Evolutionary conservation across 2,113 vertebrate genomes (phyloP), one percentile per base, ranked within the genome.

Genomic region (Laterallus jamaicensis): DNA sequence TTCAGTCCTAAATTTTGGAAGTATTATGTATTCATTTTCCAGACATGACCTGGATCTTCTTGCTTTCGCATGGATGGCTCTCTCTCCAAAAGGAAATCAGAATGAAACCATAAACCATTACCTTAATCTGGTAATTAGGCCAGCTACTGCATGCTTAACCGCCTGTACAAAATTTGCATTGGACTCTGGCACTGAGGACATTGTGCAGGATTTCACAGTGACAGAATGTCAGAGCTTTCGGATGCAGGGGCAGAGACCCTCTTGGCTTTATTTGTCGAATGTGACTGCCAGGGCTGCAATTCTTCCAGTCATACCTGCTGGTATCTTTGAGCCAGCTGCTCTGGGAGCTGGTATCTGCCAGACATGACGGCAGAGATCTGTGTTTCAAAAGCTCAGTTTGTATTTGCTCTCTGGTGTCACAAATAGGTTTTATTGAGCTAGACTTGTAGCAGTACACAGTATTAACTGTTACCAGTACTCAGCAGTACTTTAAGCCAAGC

Each of bases 111-210:
- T 39, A 66, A 83, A 54, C 15, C 39, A 62, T 42, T 56, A 60
- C 12, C 2, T 73, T n/a, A 60, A 35, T 44, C 35, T 42, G 52
- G 3, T 24, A 49, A 77, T 73, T 75, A 35, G 13, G 26, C 68
- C 15, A 39, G 13, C 39, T 64, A 22, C 12, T 31, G 20, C 35
- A 35, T 13, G 29, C 28, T 88, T 84, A 66, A 15, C 28, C 1
- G 1, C 55, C 44, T 15, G 15, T 40, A 39, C 24, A 81, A 56
- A 85, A 50, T n/a, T 32, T 62, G 24, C 28, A 50, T 52, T 3
- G 3, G 42, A 39, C 35, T 31, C 44, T 50, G 19, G 31, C 69
- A 77, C 1, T 2, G 40, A 73, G 28, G 49, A 52, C 0, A 0
- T 28, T 52, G 40, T 82, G 40, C 13, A 0, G 0, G 15, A 50